Evolutionary conservation across 92 coral and sea anemone species (phyloP).

Genomic region (Hydrozoanthus gracilis): DNA sequence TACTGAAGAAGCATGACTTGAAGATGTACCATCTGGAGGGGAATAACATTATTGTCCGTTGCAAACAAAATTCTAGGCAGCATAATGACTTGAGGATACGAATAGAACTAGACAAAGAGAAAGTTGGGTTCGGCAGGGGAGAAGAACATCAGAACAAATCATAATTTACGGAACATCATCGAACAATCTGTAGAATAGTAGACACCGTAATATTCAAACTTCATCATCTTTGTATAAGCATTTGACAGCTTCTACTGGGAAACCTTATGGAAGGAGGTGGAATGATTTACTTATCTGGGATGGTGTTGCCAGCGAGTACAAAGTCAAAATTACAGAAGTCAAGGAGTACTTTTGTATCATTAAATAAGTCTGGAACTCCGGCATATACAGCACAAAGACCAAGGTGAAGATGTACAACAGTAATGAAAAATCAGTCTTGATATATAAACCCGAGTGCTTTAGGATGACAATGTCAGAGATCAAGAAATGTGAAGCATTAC

Average conservation of each 20-base stretch:
- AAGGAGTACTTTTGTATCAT: no score
- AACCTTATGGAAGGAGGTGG: background rate
- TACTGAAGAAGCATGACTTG: slow-evolving; percentile 9
- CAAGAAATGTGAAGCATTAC: no score
- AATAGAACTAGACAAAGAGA: background rate
- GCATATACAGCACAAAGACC: no score
- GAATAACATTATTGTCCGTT: background rate
- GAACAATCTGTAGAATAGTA: background rate
- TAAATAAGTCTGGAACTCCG: no score
- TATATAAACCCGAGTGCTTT: no score
- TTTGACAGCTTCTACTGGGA: background rate
- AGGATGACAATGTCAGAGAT: no score
- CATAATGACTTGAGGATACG: background rate
- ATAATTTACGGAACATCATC: background rate
- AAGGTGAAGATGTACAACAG: no score
- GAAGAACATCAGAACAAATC: background rate
- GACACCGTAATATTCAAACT: background rate
- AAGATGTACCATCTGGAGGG: background rate
- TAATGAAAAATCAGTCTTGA: no score
- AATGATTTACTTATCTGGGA: background rate
- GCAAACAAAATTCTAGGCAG: no score
- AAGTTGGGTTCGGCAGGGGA: no score
- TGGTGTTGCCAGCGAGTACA: no score
- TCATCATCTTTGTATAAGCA: background rate
- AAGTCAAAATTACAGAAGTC: no score